These are phyloP conservation scores for Dendrolimus houi DNA, from an alignment of 2,888 invertebrate genomes.

Conservation along the genomic window DNA sequence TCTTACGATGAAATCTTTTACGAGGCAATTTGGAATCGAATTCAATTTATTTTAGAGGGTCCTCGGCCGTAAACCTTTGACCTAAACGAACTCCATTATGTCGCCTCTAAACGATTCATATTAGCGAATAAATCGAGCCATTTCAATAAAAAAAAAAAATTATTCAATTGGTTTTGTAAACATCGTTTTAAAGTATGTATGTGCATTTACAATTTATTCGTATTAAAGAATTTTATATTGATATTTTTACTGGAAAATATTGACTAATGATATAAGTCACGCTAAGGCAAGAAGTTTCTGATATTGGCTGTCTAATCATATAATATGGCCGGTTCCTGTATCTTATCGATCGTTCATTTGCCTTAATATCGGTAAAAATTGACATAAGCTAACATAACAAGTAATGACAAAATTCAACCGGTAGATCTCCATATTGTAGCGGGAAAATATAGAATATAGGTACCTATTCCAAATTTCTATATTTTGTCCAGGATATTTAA, in stretches of 20 bases:
- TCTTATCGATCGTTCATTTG: no score
- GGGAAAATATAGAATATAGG: no score
- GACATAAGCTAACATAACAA: no score
- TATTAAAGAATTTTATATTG: background rate
- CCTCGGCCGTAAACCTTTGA: slow-evolving; percentile 59
- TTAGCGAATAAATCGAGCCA: slow-evolving; percentile 31
- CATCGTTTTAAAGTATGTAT: slow-evolving; percentile 14
- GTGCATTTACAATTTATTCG: background rate
- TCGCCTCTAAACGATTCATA: slow-evolving; percentile 26
- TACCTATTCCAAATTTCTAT: no score
- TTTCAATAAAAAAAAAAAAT: slow-evolving; percentile 22
- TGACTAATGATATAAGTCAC: no score
- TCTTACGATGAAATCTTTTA: slow-evolving; percentile 52
- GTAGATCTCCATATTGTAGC: no score
- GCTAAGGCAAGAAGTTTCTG: no score
- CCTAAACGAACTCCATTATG: slow-evolving; percentile 41
- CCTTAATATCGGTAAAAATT: no score
- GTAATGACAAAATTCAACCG: no score
- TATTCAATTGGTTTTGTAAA: slow-evolving; percentile 16
- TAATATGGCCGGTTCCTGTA: no score
- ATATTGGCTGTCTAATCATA: no score
- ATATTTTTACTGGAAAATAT: background rate
- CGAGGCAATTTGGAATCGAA: slow-evolving; percentile 55
- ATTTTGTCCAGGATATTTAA: no score
- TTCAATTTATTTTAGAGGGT: slow-evolving; percentile 67